Base-by-base conservation (phyloP, 2,888 invertebrate species). In the Mylabris sibirica region DNA sequence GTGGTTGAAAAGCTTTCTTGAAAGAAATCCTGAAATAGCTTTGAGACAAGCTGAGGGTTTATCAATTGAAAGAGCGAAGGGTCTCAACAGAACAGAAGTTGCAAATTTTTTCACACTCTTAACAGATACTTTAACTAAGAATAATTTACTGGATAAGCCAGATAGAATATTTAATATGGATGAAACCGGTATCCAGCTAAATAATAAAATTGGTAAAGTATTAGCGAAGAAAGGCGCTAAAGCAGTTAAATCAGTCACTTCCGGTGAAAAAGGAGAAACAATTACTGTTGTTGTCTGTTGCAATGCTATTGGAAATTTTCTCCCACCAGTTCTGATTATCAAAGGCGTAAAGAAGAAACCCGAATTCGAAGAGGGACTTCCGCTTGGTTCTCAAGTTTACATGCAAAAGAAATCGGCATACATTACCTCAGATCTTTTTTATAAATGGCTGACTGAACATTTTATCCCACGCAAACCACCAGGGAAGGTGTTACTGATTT, bases 101-200 rank as follows among this genome's bases (percentile, higher is more conserved):
- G 61, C 61, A 24, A 65, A 61, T 1, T 72, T 67, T 35, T 35
- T 35, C 11, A 11, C 3, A 11, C 35, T 35, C 9, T 35, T 35
- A 35, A 35, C 11, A 35, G 9, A 4, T 35, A 35, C 9, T 35
- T 35, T 35, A 35, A 11, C 35, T 66, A 64, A 73, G 63, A 71
- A 75, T 70, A 63, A 71, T 65, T 60, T 76, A 14, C 8, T 72
- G 11, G 67, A 72, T 62, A 75, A 74, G 63, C 76, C 72, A 11
- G 61, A 65, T 12, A 35, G 24, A 64, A 64, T 64, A 14, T 64
- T 64, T 34, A 59, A 64, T 38, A 59, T 64, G 59, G 22, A 64
- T 34, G 35, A 64, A 35, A 59, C 30, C 14, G 35, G 64, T 59
- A 38, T 67, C 20, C 72, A 70, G 30, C 34, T 70, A 24, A 72